Conservation (phyloP, 2,888 invertebrate genomes). For the Pseudoips prasinana region DNA sequence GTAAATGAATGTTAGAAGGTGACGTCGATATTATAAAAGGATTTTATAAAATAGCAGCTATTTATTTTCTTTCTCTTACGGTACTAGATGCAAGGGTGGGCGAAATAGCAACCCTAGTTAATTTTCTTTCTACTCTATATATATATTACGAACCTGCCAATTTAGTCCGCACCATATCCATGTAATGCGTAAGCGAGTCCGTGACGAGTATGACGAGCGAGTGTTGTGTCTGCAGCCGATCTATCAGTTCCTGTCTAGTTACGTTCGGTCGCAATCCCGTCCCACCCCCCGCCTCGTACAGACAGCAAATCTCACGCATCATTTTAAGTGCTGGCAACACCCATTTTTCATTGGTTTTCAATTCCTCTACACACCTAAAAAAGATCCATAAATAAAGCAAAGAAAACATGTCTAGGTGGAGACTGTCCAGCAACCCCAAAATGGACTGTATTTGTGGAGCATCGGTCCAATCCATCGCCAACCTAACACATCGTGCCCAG, state of each 20-base stretch:
- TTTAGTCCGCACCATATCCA: conserved; percentile 90
- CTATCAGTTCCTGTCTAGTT: conserved; percentile 89
- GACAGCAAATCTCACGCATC: conserved; percentile 96
- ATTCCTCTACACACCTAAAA: conserved; percentile 92
- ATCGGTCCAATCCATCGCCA: background rate
- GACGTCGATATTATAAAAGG: background rate
- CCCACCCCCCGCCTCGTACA: conserved; percentile 92
- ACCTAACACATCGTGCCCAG: too few relatives aligned
- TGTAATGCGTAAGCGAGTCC: conserved; percentile 94
- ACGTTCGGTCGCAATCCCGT: conserved; percentile 70
- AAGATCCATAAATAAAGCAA: too few relatives aligned
- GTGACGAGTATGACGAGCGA: conserved; percentile 96
- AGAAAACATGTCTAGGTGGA: too few relatives aligned
- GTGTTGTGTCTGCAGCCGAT: conserved; percentile 94
- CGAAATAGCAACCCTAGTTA: too few relatives aligned
- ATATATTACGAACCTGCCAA: too few relatives aligned
- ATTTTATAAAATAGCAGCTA: background rate
- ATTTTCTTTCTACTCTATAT: too few relatives aligned
- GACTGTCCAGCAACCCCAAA: too few relatives aligned
- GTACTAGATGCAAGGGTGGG: too few relatives aligned
- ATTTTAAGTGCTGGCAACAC: conserved; percentile 97
- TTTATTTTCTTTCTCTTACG: too few relatives aligned
- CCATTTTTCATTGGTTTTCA: conserved; percentile 94
- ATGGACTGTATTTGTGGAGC: too few relatives aligned
- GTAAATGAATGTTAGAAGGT: too few relatives aligned